A percentile compares a stretch with the other conserved stretches of the same genome.
Conservation (phyloP, 2,797 vertebrate genomes). For the Loriculus beryllinus region DNA sequence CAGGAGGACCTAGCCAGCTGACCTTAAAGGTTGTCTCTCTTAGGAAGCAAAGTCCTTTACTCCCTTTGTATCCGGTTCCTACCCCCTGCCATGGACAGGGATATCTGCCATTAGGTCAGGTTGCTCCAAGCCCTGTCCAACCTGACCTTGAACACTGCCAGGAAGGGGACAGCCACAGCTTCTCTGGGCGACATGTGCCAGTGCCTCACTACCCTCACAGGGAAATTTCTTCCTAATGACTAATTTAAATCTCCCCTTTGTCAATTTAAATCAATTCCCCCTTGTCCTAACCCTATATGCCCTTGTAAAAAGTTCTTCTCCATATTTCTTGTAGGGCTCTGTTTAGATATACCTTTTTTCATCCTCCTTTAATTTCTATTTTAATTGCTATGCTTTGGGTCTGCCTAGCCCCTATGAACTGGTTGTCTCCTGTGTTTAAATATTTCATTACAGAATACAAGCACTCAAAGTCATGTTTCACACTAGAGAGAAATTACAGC, state of each 20-base stretch:
- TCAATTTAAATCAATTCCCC: neutral
- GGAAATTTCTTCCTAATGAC: neutral
- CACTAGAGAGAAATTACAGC: neutral
- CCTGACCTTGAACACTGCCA: neutral
- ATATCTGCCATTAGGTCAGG: neutral
- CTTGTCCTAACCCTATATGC: neutral
- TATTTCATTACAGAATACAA: neutral
- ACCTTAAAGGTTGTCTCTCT: neutral
- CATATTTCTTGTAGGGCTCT: neutral
- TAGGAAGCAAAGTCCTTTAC: neutral
- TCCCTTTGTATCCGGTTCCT: neutral
- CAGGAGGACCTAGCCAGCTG: neutral
- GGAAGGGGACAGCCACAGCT: neutral
- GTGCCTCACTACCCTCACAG: neutral
- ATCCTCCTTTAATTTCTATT: neutral
- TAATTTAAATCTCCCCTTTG: neutral
- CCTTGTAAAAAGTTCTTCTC: neutral
- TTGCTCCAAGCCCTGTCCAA: neutral
- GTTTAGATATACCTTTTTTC: neutral
- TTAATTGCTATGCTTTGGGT: neutral
- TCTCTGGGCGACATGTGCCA: neutral
- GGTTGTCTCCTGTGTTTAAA: neutral
- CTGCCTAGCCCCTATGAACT: neutral
- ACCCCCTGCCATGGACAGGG: neutral
- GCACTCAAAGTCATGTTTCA: neutral